Percentiles rank a stretch among this genome's conserved stretches.
Conservation (phyloP, 2,113 vertebrate genomes). For the Climacteris rufus region DNA sequence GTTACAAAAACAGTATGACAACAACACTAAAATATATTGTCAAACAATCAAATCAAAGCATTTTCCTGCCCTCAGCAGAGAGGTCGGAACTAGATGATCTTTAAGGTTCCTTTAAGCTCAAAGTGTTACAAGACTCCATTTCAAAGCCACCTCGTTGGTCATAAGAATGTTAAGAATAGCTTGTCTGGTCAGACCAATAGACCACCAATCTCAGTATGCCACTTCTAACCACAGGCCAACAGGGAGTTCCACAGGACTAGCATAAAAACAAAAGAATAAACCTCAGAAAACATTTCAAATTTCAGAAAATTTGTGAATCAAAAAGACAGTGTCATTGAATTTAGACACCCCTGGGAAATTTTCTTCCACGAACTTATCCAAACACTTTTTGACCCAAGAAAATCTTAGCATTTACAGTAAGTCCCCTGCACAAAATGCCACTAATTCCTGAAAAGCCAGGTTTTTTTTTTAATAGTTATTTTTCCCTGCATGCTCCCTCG, state of each 20-base stretch:
- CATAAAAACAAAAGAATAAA: neutral
- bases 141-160: neutral
- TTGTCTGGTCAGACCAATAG: neutral
- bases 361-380: neutral
- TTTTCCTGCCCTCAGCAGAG: neutral
- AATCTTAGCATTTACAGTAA: neutral
- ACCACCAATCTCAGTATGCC: neutral
- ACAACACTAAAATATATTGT: neutral
- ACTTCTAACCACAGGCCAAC: neutral
- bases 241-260: neutral
- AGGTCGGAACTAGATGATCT: neutral
- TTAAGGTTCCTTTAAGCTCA: neutral
- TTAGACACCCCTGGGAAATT: neutral
- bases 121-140: neutral
- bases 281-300: neutral
- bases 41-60: neutral
- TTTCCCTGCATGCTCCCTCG: neutral
- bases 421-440: neutral
- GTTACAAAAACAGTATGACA: neutral
- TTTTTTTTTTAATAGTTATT: neutral
- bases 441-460: neutral
- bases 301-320: neutral
- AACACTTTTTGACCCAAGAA: neutral
- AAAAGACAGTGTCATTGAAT: neutral
- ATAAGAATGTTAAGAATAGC: fast-evolving